Percentiles rank a stretch among this genome's conserved stretches.
phyloP scores from a whole-genome alignment of 2,113 vertebrate species.

The Glaucomys volans region DNA sequence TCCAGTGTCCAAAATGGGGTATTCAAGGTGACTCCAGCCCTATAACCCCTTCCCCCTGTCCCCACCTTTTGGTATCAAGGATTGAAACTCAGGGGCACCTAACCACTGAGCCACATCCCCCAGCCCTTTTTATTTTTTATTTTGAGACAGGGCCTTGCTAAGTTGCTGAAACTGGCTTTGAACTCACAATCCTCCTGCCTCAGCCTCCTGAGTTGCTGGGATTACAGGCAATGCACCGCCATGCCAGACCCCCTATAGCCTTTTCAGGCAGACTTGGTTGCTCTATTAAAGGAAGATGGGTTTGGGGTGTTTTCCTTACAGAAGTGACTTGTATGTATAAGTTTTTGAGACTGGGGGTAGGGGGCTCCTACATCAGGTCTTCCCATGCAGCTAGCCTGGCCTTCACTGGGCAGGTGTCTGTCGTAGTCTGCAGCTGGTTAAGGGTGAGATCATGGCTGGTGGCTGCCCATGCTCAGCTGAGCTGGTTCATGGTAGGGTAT shows the following conservation, averaged over 20 bases:
- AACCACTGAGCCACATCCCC: too few species aligned
- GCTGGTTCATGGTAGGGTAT: neutral
- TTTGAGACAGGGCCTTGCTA: too few species aligned
- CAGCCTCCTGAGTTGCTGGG: too few species aligned
- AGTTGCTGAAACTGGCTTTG: too few species aligned
- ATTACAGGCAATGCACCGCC: too few species aligned
- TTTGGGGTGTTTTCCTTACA: neutral
- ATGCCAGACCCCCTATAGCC: too few species aligned
- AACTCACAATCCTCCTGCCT: too few species aligned
- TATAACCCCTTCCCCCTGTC: too few species aligned
- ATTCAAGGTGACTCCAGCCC: neutral
- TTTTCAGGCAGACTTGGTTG: rapidly evolving
- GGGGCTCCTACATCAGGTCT: neutral
- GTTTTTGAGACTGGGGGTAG: rapidly evolving
- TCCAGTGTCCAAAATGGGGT: neutral
- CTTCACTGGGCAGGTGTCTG: neutral
- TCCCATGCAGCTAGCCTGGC: neutral
- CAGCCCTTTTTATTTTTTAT: too few species aligned
- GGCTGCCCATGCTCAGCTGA: rapidly evolving
- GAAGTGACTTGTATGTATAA: neutral
- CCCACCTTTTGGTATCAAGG: too few species aligned
- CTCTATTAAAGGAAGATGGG: neutral
- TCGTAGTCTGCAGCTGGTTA: too few species aligned
- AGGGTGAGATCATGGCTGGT: rapidly evolving
- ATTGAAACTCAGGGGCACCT: too few species aligned